phyloP scores from a whole-genome alignment of 2,888 invertebrate genomes.

The Drosophila monieri region DNA sequence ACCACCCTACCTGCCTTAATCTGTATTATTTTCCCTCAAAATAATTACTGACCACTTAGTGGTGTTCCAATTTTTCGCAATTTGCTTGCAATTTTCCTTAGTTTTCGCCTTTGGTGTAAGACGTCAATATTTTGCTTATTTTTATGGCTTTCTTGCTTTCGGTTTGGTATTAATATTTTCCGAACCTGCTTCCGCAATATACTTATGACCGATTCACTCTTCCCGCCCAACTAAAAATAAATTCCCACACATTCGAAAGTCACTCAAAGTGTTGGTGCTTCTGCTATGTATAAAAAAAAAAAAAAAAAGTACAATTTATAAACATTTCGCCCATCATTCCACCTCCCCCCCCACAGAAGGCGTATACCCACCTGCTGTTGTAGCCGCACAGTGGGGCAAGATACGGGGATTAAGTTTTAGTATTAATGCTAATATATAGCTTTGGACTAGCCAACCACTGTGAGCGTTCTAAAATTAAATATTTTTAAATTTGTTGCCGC shows the following conservation, averaged over 20 bases:
- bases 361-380: constrained; percentile 62
- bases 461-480: constrained; percentile 70
- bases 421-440: too few species aligned
- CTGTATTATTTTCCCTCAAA: constrained; percentile 54
- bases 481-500: constrained; percentile 69
- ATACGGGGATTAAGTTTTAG: not conserved
- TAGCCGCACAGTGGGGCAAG: constrained; percentile 14
- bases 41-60: constrained; percentile 64
- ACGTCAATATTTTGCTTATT: constrained; percentile 3
- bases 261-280: constrained; percentile 23
- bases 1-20: constrained; percentile 10
- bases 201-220: constrained; percentile 36
- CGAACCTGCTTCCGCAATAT: constrained; percentile 37
- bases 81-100: constrained; percentile 22
- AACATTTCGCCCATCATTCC: constrained; percentile 59
- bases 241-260: constrained; percentile 25
- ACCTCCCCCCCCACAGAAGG: constrained; percentile 28
- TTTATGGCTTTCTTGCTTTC: constrained; percentile 4
- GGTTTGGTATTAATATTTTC: constrained; percentile 34
- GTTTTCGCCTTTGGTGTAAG: too few species aligned
- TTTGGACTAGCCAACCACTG: constrained; percentile 28
- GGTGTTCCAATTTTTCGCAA: constrained; percentile 58
- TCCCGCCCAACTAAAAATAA: constrained; percentile 43
- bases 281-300: constrained; percentile 17
- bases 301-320: constrained; percentile 59